Conservation (phyloP, 1,140 invertebrate genomes). For the Nasonia vitripennis region DNA sequence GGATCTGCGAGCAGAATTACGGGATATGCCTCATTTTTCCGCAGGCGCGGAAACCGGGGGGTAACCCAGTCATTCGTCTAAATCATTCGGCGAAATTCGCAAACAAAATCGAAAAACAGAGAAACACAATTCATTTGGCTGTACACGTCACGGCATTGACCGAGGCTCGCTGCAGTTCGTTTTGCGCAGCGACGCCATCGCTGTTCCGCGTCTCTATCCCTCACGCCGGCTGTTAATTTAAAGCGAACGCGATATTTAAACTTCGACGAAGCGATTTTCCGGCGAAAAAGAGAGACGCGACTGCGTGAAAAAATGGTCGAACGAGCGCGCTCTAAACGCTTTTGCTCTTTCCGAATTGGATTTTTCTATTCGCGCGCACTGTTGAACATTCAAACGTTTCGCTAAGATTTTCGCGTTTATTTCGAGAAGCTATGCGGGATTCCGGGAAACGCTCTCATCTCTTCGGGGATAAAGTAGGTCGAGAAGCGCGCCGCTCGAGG, state of each 20-base stretch:
- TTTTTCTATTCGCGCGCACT: not conserved
- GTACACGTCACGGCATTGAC: not conserved
- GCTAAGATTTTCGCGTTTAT: not conserved
- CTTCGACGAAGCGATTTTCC: slow-evolving; percentile 44
- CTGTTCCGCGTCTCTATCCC: not conserved
- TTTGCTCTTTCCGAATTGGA: not conserved
- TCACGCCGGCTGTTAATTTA: slow-evolving; percentile 38
- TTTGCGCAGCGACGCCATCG: not conserved
- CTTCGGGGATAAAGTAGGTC: not conserved
- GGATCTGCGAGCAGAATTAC: no score
- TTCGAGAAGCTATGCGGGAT: not conserved
- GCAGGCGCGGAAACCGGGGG: not conserved
- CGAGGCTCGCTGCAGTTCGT: not conserved
- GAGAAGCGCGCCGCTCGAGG: not conserved
- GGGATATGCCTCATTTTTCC: no score
- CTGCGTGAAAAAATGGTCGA: not conserved
- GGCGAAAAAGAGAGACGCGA: not conserved
- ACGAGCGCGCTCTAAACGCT: not conserved
- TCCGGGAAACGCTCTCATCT: not conserved
- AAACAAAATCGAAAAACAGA: not conserved
- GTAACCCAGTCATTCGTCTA: not conserved
- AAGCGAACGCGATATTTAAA: slow-evolving; percentile 48
- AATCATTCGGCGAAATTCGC: slow-evolving; percentile 28
- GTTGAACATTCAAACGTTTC: not conserved
- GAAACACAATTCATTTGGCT: slow-evolving; percentile 3